A percentile compares a stretch with the other conserved stretches of the same genome.
Conservation (phyloP, 2,888 invertebrate species). For the Abrostola triplasia region DNA sequence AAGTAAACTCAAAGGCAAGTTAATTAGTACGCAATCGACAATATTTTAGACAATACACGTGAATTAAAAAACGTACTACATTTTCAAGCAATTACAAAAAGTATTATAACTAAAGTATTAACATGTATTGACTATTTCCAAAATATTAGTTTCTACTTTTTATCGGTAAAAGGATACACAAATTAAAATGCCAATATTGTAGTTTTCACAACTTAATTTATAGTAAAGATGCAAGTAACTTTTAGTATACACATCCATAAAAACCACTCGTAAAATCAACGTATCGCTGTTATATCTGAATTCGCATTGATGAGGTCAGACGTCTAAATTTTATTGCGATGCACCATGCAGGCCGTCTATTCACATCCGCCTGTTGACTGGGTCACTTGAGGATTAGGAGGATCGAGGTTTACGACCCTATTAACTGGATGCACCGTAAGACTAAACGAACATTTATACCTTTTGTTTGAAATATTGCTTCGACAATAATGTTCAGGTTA, state of each 20-base stretch:
- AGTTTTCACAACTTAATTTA: too few species aligned
- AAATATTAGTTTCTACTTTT: too few species aligned
- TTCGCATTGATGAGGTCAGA: constrained; percentile 15
- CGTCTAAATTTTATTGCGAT: constrained; percentile 9
- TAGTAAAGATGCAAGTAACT: background rate
- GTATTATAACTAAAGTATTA: too few species aligned
- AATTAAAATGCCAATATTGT: too few species aligned
- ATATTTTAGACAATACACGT: too few species aligned
- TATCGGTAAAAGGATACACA: too few species aligned
- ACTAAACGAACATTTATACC: background rate
- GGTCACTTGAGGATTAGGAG: constrained; percentile 18
- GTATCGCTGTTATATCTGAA: constrained; percentile 16
- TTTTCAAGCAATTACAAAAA: too few species aligned
- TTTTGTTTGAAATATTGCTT: constrained; percentile 2
- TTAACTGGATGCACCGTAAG: constrained; percentile 13
- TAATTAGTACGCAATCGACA: too few species aligned
- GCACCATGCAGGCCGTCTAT: constrained; percentile 5
- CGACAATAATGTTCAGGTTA: too few species aligned
- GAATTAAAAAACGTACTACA: too few species aligned
- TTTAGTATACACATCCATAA: constrained; percentile 14
- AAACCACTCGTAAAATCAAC: constrained; percentile 12
- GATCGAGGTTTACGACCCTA: constrained; percentile 26
- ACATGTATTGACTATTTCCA: too few species aligned
- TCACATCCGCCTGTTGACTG: constrained; percentile 14
- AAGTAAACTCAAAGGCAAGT: too few species aligned